A percentile compares a stretch with the other conserved stretches of the same genome.
These are phyloP conservation scores for Notiomystis cincta DNA, from an alignment of 2,113 vertebrate species.

Conservation along the genomic window DNA sequence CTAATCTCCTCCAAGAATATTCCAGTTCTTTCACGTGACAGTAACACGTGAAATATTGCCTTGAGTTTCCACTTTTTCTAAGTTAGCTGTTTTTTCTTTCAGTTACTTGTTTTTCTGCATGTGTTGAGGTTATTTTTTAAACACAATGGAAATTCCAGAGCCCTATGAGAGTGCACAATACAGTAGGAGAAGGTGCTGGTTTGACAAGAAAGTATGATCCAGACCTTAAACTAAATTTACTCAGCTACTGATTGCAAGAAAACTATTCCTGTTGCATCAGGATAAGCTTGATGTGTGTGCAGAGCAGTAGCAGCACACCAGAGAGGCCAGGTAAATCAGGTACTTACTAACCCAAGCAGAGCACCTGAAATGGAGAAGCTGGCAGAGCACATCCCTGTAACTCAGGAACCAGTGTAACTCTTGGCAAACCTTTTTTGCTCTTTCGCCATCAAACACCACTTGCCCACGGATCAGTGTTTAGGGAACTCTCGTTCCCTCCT, in stretches of 20 bases:
- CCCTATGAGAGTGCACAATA: background rate
- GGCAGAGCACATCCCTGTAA: background rate
- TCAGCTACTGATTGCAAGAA: background rate
- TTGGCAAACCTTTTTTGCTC: background rate
- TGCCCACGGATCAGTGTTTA: background rate
- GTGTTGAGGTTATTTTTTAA: background rate
- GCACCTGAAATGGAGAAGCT: background rate
- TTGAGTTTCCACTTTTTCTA: background rate
- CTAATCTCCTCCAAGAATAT: background rate
- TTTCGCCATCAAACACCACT: background rate
- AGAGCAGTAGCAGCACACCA: background rate
- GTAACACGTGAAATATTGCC: accelerated
- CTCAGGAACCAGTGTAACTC: background rate
- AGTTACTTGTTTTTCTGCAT: background rate
- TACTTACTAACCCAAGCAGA: background rate
- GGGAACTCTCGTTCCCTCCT: background rate
- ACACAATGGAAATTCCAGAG: background rate
- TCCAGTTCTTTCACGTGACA: background rate
- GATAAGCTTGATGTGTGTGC: background rate
- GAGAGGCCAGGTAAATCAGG: background rate
- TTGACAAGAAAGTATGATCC: background rate
- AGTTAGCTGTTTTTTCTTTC: background rate
- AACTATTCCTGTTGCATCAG: background rate
- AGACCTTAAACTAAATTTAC: background rate
- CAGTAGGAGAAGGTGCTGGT: background rate